Base-by-base conservation (phyloP, 2,888 invertebrate genomes). In the Tromatobia lineatoria region DNA sequence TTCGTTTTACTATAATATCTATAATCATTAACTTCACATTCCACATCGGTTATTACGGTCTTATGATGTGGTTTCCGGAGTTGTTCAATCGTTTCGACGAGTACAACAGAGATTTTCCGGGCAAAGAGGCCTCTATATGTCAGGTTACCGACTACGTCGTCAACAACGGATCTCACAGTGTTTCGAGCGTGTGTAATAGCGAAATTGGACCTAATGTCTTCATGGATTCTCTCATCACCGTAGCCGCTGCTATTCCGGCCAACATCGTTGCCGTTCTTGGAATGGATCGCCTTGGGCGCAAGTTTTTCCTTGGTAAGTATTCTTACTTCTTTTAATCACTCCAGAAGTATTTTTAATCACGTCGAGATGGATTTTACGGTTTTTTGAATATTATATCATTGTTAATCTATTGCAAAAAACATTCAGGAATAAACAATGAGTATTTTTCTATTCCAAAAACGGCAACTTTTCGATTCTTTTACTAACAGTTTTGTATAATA, bases 21-120 rank as follows among this genome's bases (percentile, higher is more conserved):
- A 97, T 98, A 89, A 96, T 97, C 83, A 98, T 98, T 92, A 98
- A 98, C 93, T 98, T 98, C 93, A 98, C 98, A 88, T 98, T 98
- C 94, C 98, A 98, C 94, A 98, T 98, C 94, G 98, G 97, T 79
- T 99, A 98, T 94, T 99, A 99, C 93, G 98, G 98, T 57, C 95
- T 99, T 76, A 98, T 98, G 97, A 98, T 99, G 97, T 99, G 99
- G 99, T 98, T 98, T 94, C 98, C 98, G 0, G 98, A 98, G 94
- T 95, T 99, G 92, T 99, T 98, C 94, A 97, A 97, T 93, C 96
- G 98, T 67, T 98, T 97, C 93, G 97, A 98, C 94, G 97, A 97
- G 92, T 98, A 95, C 94, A 95, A 96, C 71, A 95, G 95, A 74
- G 94, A 95, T 45, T 96, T 97, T 94, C 96, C 96, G 71, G 92